A percentile compares a stretch with the other conserved stretches of the same genome.
phyloP scores from a whole-genome alignment of 2,888 invertebrate genomes.

The Chorisops tibialis region DNA sequence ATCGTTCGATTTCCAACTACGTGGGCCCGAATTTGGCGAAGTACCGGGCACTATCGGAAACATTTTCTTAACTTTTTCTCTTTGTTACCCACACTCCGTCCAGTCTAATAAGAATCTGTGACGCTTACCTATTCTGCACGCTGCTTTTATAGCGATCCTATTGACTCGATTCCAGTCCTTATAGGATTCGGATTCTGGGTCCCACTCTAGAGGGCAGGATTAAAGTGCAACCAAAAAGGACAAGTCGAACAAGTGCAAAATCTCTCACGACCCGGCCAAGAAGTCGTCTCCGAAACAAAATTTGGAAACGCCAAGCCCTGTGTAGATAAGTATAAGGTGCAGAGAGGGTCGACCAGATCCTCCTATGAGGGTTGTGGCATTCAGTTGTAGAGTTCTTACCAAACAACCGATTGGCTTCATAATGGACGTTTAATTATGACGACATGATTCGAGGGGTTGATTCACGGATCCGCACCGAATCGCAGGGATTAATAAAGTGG shows the following conservation, averaged over 20 bases:
- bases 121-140: neutral
- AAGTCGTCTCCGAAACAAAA: too few relatives aligned
- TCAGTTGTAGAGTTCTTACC: conserved; percentile 5
- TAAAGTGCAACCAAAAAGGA: neutral
- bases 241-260: conserved; percentile 48
- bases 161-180: neutral
- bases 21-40: neutral
- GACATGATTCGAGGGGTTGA: conserved; percentile 23
- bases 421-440: conserved; percentile 32
- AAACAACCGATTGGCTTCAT: conserved; percentile 31
- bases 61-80: conserved; percentile 31
- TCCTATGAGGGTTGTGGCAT: conserved; percentile 12
- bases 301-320: too few relatives aligned
- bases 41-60: conserved; percentile 31
- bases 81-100: neutral
- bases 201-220: neutral
- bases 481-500: conserved; percentile 28
- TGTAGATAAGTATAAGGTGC: too few relatives aligned
- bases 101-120: conserved; percentile 25
- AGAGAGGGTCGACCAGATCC: too few relatives aligned
- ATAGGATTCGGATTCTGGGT: neutral
- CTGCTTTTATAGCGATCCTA: conserved; percentile 3
- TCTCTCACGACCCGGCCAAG: conserved; percentile 46
- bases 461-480: neutral
- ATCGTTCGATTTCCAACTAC: neutral